Conservation (phyloP, 1,140 invertebrate genomes). For the Hycleus phaleratus region DNA sequence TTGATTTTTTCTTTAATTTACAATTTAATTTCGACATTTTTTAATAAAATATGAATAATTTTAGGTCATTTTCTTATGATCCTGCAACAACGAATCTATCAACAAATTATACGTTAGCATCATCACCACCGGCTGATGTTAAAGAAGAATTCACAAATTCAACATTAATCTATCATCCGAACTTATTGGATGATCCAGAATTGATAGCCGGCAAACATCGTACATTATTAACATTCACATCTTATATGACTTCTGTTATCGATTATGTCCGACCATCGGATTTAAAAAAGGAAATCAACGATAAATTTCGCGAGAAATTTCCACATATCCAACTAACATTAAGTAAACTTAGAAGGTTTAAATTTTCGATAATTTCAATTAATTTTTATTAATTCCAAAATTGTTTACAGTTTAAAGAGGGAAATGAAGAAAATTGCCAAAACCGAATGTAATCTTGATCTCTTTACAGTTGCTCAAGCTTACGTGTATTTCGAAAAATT, state of each 20-base stretch:
- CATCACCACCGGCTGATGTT: conserved; percentile 51
- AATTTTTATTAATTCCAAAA: conserved; percentile 1
- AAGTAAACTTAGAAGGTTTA: conserved; percentile 91
- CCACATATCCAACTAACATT: conserved; percentile 90
- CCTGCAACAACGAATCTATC: conserved; percentile 32
- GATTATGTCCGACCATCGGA: conserved; percentile 95
- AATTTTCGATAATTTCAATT: background rate
- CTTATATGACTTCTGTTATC: conserved; percentile 93
- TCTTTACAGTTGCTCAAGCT: conserved; percentile 88
- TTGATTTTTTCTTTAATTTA: background rate
- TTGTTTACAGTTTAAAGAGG: conserved; percentile 71
- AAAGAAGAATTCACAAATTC: conserved; percentile 20
- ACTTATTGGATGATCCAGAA: conserved; percentile 90
- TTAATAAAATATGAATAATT: conserved; percentile 9
- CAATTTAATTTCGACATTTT: background rate
- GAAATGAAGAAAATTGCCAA: conserved; percentile 93
- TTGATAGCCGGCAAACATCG: conserved; percentile 91
- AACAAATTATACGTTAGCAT: conserved; percentile 42
- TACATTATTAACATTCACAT: conserved; percentile 88
- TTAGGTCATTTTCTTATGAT: conserved; percentile 74
- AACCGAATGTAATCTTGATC: conserved; percentile 75
- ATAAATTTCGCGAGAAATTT: conserved; percentile 94
- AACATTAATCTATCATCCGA: conserved; percentile 67
- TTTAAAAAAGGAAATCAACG: conserved; percentile 94
- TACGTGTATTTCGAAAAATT: conserved; percentile 98